phyloP scores from a whole-genome alignment of 2,797 vertebrate genomes.

The Melanotaenia boesemani region DNA sequence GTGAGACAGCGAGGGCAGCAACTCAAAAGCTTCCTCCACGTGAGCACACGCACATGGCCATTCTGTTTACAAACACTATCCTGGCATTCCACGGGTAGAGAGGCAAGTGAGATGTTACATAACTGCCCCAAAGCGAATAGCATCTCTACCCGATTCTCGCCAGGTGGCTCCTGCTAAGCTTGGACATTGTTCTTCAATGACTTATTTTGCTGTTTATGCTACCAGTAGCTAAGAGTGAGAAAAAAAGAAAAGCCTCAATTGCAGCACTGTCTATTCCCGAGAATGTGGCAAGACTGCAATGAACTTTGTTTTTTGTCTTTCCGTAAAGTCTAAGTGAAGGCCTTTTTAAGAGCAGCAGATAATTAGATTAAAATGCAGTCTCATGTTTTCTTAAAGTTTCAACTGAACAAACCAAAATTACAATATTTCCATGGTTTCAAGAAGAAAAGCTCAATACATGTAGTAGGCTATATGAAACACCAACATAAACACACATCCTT shows the following conservation, averaged over 20 bases:
- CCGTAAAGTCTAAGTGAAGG: conserved; percentile 5
- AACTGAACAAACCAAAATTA: neutral
- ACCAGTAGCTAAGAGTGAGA: conserved; percentile 14
- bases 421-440: neutral
- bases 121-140: conserved; percentile 74
- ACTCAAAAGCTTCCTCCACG: conserved; percentile 80
- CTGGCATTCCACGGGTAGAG: conserved; percentile 81
- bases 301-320: conserved; percentile 27
- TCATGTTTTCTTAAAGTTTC: neutral
- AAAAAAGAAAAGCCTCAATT: conserved; percentile 15
- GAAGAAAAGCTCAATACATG: neutral
- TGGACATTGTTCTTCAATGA: conserved; percentile 58
- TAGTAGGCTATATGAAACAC: neutral
- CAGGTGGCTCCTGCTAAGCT: conserved; percentile 44
- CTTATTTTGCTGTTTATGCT: conserved; percentile 19
- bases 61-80: conserved; percentile 92
- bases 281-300: conserved; percentile 15
- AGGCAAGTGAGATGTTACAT: conserved; percentile 78
- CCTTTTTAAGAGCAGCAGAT: conserved; percentile 2
- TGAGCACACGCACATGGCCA: conserved; percentile 85
- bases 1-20: conserved; percentile 75
- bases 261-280: conserved; percentile 7
- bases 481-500: neutral
- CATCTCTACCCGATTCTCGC: conserved; percentile 65
- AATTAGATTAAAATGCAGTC: conserved; percentile 3